Evolutionary conservation across 2,797 vertebrate genomes (phyloP).

Genomic region (Epinephelus coioides): DNA sequence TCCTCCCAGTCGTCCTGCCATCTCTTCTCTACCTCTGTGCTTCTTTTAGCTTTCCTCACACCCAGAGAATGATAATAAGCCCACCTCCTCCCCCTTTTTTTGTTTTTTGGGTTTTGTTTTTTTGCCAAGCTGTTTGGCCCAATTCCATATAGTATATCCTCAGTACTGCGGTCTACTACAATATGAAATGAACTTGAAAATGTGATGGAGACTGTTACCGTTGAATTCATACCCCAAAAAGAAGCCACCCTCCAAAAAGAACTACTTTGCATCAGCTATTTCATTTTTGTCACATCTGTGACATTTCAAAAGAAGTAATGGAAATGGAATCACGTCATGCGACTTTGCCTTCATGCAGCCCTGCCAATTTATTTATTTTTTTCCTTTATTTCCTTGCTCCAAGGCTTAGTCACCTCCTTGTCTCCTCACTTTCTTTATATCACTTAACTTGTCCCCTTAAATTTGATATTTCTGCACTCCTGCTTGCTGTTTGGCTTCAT

Average conservation of each 20-base stretch:
- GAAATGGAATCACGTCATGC: slow-evolving; percentile 48
- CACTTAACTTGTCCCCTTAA: not conserved
- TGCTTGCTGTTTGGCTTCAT: slow-evolving; percentile 7
- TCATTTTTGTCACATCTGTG: slow-evolving; percentile 63
- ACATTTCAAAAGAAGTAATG: slow-evolving; percentile 54
- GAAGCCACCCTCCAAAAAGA: slow-evolving; percentile 25
- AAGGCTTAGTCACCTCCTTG: slow-evolving; percentile 20
- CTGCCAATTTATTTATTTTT: slow-evolving; percentile 17
- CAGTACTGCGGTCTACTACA: slow-evolving; percentile 12
- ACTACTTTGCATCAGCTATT: slow-evolving; percentile 49
- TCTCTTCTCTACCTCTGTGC: slow-evolving; percentile 6
- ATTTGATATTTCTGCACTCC: not conserved
- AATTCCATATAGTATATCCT: slow-evolving; percentile 37
- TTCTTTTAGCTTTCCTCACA: slow-evolving; percentile 25
- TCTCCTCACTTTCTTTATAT: slow-evolving; percentile 16
- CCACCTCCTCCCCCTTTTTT: not conserved
- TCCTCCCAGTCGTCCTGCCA: slow-evolving; percentile 19
- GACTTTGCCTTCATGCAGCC: slow-evolving; percentile 33
- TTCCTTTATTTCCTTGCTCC: slow-evolving; percentile 8
- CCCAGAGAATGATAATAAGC: slow-evolving; percentile 31
- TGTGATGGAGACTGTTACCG: slow-evolving; percentile 31
- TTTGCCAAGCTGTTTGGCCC: slow-evolving; percentile 40
- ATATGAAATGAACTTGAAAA: slow-evolving; percentile 38
- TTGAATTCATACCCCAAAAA: slow-evolving; percentile 24
- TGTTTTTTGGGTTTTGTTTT: not conserved